Evolutionary conservation across 2,888 invertebrate genomes (phyloP).

Genomic region (Napeogenes sylphis): DNA sequence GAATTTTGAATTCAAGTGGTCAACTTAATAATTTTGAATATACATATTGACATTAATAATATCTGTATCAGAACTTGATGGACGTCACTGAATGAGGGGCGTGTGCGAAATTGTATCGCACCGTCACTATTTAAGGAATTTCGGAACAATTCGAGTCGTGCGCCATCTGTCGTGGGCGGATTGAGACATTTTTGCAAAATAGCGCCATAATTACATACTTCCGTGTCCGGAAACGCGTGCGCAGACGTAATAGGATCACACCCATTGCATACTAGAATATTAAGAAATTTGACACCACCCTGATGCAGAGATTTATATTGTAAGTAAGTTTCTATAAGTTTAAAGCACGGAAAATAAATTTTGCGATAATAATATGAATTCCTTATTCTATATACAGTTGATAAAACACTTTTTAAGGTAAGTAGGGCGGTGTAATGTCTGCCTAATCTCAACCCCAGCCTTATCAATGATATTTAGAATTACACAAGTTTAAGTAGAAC

Average conservation of each 20-base stretch:
- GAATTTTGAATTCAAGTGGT: no score
- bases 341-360: background rate
- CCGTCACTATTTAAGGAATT: constrained; percentile 63
- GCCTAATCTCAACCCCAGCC: no score
- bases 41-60: constrained; percentile 7
- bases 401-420: no score
- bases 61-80: constrained; percentile 10
- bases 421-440: no score
- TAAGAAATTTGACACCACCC: constrained; percentile 56
- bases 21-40: background rate
- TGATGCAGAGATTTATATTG: background rate
- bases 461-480: no score
- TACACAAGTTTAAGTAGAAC: no score
- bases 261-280: constrained; percentile 52
- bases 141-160: constrained; percentile 54
- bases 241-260: constrained; percentile 55
- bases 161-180: constrained; percentile 68
- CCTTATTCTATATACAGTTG: no score
- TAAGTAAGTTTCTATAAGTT: background rate
- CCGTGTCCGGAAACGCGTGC: constrained; percentile 74
- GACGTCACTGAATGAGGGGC: constrained; percentile 43
- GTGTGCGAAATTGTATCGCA: constrained; percentile 56
- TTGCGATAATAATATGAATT: no score
- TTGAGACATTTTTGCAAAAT: constrained; percentile 76
- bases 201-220: constrained; percentile 69